Evolutionary conservation across 1,140 invertebrate genomes (phyloP).

Genomic region (Camponotus vicinus): DNA sequence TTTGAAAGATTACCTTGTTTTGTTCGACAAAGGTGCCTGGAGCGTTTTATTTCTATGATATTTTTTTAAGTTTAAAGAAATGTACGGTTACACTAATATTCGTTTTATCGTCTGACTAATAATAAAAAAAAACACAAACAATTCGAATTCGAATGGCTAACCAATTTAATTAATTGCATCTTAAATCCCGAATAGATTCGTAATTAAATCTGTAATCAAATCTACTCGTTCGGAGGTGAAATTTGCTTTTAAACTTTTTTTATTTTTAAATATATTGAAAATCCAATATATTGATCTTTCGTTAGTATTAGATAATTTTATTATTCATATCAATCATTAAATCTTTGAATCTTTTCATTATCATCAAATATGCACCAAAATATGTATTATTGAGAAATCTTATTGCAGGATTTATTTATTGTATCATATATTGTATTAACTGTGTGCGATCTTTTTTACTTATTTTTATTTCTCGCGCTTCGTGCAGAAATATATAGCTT

Average conservation of each 20-base stretch:
- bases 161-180: conserved; percentile 9
- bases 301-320: background rate
- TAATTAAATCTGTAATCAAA: conserved; percentile 11
- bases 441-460: background rate
- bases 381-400: background rate
- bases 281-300: background rate
- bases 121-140: conserved; percentile 27
- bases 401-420: background rate
- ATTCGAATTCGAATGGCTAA: conserved; percentile 15
- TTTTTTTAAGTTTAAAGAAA: background rate
- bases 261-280: background rate
- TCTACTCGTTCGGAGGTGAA: background rate
- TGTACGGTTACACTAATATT: conserved; percentile 34
- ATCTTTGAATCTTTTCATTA: background rate
- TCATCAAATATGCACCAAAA: background rate
- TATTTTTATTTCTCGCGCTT: conserved; percentile 11
- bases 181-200: conserved; percentile 54
- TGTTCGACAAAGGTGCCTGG: conserved; percentile 7
- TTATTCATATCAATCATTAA: background rate
- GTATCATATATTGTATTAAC: background rate
- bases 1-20: conserved; percentile 49
- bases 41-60: conserved; percentile 38
- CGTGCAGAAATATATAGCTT: conserved; percentile 15
- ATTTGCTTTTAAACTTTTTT: background rate
- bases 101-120: conserved; percentile 64